These are phyloP conservation scores for Aurelia aurita complex sp. Pacific DNA, from an alignment of 30 jellyfish, hydroid and myxozoan species.

Conservation along the genomic window DNA sequence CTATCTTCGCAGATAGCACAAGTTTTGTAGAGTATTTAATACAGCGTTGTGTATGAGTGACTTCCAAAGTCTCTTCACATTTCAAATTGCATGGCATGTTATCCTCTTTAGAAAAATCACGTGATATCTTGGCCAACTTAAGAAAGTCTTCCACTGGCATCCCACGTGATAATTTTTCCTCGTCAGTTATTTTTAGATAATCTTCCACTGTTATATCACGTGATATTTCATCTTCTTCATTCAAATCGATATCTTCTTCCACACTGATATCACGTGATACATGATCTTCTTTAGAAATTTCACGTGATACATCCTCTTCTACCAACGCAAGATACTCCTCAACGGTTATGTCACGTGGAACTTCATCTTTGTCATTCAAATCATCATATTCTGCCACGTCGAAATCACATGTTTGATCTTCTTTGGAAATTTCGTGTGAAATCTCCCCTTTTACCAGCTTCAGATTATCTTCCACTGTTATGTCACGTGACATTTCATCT, in stretches of 20 bases:
- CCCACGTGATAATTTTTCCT: not conserved
- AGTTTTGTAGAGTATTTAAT: too few relatives aligned
- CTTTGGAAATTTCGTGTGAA: too few relatives aligned
- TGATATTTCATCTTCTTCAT: not conserved
- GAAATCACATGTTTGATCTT: too few relatives aligned
- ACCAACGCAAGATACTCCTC: not conserved
- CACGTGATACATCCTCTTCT: too few relatives aligned
- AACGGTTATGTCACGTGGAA: not conserved
- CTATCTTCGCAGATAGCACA: too few relatives aligned
- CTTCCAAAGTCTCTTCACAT: too few relatives aligned
- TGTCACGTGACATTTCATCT: not conserved
- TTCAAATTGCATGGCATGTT: too few relatives aligned
- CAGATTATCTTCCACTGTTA: not conserved
- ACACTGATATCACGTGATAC: not conserved
- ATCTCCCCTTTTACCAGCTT: not conserved
- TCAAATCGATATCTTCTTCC: not conserved
- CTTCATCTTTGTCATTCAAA: not conserved
- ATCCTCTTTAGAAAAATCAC: not conserved
- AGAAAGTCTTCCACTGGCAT: constrained; percentile 10
- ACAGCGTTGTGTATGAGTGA: too few relatives aligned
- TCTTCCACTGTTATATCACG: not conserved
- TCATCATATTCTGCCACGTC: too few relatives aligned
- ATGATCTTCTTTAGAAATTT: not conserved
- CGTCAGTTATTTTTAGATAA: not conserved
- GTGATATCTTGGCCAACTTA: not conserved